Percentiles rank a stretch among this genome's conserved stretches.
These are phyloP conservation scores for Heliconius nattereri DNA, from an alignment of 1,140 invertebrate genomes.

Conservation along the genomic window DNA sequence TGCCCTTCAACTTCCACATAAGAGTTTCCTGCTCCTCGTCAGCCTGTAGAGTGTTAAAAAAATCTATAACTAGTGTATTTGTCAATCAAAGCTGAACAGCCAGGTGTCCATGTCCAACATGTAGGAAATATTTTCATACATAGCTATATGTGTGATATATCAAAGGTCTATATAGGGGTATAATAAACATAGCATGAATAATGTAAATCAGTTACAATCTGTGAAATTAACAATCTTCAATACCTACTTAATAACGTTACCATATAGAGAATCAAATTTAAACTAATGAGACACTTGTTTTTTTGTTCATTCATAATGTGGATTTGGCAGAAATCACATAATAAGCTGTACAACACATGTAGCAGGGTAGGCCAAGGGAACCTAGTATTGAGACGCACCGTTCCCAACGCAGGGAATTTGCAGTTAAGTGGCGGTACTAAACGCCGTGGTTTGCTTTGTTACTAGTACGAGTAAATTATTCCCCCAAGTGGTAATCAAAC, in stretches of 20 bases:
- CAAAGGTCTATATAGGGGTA: slow-evolving; percentile 11
- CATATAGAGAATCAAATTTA: slow-evolving; percentile 45
- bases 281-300: slow-evolving; percentile 33
- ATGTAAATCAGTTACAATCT: slow-evolving; percentile 30
- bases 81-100: slow-evolving; percentile 33
- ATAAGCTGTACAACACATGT: neutral
- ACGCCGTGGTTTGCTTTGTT: neutral
- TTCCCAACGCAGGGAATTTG: too few species aligned
- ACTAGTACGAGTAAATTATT: neutral
- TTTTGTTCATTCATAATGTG: neutral
- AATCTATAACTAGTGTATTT: slow-evolving; percentile 16
- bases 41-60: slow-evolving; percentile 17
- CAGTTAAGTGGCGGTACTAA: too few species aligned
- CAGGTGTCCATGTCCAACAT: slow-evolving; percentile 27
- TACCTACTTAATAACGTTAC: slow-evolving; percentile 28
- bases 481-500: too few species aligned
- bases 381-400: too few species aligned
- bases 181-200: slow-evolving; percentile 39
- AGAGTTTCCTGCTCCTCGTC: slow-evolving; percentile 34
- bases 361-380: too few species aligned
- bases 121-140: slow-evolving; percentile 25
- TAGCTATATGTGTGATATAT: neutral
- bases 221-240: slow-evolving; percentile 31
- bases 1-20: slow-evolving; percentile 37
- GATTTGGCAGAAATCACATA: neutral